A percentile compares a stretch with the other conserved stretches of the same genome.
Evolutionary conservation across 2,113 vertebrate genomes (phyloP).

Genomic region (Aleadryas rufinucha): DNA sequence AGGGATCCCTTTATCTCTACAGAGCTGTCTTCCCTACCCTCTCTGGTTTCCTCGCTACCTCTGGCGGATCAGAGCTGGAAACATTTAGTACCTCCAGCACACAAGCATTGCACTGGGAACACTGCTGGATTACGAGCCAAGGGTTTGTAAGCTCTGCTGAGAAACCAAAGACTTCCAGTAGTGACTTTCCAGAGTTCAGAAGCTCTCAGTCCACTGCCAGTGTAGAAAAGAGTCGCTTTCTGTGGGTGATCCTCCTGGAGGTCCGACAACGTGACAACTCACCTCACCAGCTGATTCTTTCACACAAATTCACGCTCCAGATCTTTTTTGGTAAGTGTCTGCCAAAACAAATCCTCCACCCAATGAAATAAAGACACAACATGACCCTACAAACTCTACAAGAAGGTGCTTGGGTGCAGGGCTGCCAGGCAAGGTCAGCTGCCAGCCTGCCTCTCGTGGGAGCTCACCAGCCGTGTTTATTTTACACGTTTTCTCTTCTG

Average conservation of each 20-base stretch:
- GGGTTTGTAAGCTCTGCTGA: neutral
- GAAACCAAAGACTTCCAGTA: neutral
- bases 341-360: neutral
- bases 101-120: neutral
- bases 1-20: neutral
- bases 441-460: neutral
- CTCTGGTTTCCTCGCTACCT: neutral
- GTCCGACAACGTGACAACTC: neutral
- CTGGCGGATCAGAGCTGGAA: neutral
- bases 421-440: neutral
- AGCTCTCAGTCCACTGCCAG: neutral
- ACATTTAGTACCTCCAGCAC: neutral
- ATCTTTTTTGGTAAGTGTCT: neutral
- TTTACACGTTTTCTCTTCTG: conserved; percentile 32
- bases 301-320: neutral
- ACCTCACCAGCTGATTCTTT: neutral
- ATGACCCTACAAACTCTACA: neutral
- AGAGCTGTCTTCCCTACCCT: neutral
- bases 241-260: neutral
- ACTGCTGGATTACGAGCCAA: neutral
- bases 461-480: conserved; percentile 24
- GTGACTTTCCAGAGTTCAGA: neutral
- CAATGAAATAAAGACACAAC: neutral
- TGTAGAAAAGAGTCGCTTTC: rapidly evolving
- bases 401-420: neutral